Conservation (phyloP, 1,140 invertebrate genomes). For the Palaemon carinicauda region DNA sequence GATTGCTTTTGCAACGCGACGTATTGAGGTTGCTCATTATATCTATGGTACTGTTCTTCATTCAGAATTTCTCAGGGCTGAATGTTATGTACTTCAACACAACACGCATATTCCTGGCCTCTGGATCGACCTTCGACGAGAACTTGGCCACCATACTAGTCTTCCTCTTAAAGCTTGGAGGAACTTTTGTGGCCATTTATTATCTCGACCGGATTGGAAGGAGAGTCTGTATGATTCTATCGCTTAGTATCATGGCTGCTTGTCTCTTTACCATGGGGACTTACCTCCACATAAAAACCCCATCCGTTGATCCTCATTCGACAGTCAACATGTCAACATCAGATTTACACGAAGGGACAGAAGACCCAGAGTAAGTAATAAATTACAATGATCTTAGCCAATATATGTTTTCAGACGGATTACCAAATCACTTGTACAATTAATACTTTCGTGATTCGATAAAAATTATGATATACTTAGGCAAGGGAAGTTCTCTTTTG, state of each 20-base stretch:
- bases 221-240: slow-evolving; percentile 14
- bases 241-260: background rate
- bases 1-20: background rate
- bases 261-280: background rate
- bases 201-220: slow-evolving; percentile 12
- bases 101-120: slow-evolving; percentile 29
- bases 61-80: slow-evolving; percentile 34
- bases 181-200: background rate
- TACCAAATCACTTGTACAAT: no score
- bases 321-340: no score
- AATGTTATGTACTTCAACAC: slow-evolving; percentile 19
- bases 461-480: no score
- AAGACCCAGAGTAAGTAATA: no score
- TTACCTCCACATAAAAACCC: background rate
- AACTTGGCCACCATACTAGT: background rate
- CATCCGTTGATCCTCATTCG: no score
- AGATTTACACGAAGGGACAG: no score
- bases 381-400: no score
- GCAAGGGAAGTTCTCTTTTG: no score
- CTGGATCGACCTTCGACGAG: slow-evolving; percentile 15
- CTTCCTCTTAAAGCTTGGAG: background rate
- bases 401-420: no score
- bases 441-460: no score
- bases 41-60: slow-evolving; percentile 10
- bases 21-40: background rate